Percentiles rank a stretch among this genome's conserved stretches.
phyloP scores from a whole-genome alignment of 2,797 vertebrate genomes.

The Aselliscus stoliczkanus region DNA sequence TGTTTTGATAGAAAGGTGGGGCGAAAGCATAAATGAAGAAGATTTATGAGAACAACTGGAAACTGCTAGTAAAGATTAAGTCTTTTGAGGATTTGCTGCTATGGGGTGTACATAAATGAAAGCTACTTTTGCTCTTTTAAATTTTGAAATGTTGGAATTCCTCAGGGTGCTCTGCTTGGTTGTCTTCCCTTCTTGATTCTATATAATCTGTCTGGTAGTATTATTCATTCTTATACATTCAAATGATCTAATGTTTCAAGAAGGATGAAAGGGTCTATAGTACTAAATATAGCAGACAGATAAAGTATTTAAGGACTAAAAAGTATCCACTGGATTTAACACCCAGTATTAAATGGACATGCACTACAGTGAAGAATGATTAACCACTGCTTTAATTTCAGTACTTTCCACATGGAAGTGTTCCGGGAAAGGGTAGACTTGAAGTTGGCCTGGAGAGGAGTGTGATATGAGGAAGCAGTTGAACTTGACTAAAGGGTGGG shows the following conservation, averaged over 20 bases:
- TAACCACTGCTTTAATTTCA: conserved; percentile 1
- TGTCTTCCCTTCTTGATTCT: background rate
- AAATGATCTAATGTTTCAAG: conserved; percentile 33
- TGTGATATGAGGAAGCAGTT: conserved; percentile 12
- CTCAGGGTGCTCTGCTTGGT: background rate
- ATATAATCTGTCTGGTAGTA: background rate
- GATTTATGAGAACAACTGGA: background rate
- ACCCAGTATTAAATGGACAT: conserved; percentile 5
- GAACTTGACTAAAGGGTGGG: background rate
- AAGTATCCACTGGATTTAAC: background rate
- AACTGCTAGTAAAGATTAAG: background rate
- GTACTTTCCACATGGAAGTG: background rate
- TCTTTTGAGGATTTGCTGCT: background rate
- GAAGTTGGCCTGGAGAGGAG: background rate
- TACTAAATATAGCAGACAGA: conserved; percentile 4
- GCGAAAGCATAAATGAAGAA: background rate
- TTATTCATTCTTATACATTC: background rate
- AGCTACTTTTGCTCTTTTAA: background rate
- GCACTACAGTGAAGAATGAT: background rate
- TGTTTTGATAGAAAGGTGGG: background rate
- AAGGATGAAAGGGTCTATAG: background rate
- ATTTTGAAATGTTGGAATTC: background rate
- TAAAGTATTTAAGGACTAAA: conserved; percentile 26
- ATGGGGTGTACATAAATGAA: background rate
- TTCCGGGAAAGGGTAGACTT: background rate